Evolutionary conservation across 2,888 invertebrate species (phyloP), one percentile per base, ranked within the genome.

Genomic region (Erebia aethiops): DNA sequence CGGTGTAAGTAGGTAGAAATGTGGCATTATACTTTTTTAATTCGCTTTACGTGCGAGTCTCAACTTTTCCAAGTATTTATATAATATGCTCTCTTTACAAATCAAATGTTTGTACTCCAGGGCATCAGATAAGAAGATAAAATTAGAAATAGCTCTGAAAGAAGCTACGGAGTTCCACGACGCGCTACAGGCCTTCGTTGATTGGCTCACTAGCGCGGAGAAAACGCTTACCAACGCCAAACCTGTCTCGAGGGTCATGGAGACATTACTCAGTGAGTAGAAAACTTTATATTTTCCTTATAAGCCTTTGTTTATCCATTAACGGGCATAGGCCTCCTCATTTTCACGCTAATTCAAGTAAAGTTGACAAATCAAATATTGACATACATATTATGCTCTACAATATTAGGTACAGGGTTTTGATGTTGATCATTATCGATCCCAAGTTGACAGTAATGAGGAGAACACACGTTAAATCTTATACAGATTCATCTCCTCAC

Each of bases 161-260:
- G 98, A 99, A 90, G 99, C 99, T 0, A 97, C 97, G 0, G 98
- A 98, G 84, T 99, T 99, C 96, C 98, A 99, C 89, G 97, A 98
- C 82, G 98, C 98, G 0, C 94, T 99, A 41, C 97, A 98, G 87
- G 96, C 97, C 5, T 99, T 99, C 89, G 98, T 99, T 10, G 97
- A 98, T 87, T 99, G 99, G 99, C 92, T 99, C 64, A 98, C 98
- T 2, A 96, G 97, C 82, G 98, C 99, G 0, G 99, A 99, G 89
- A 98, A 98, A 89, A 96, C 96, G 9, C 92, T 99, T 1, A 96
- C 97, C 1, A 97, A 96, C 69, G 95, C 98, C 78, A 97, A 98
- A 83, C 98, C 98, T 0, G 99, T 99, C 0, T 99, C 99, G 8
- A 95, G 99, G 69, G 97, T 99, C 11, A 95, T 99, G 92, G 98